Percentiles rank a stretch among this genome's conserved stretches.
Evolutionary conservation across 1,140 invertebrate genomes (phyloP).

Genomic region (Pararge aegeria): DNA sequence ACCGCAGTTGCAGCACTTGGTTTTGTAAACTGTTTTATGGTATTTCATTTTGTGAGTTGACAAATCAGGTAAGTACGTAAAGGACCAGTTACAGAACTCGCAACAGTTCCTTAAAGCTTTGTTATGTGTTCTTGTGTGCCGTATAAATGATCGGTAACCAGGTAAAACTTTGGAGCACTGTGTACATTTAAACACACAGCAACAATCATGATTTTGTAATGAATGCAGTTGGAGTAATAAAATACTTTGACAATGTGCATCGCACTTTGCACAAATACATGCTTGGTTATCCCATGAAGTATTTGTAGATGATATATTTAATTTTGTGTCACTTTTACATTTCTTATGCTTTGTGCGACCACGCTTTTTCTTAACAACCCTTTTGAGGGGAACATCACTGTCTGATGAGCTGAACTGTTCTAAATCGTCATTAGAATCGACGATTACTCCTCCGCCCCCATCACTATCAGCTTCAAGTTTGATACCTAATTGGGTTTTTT

Average conservation of each 20-base stretch:
- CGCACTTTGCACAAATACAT: conserved; percentile 62
- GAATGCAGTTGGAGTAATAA: conserved; percentile 58
- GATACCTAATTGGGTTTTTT: conserved; percentile 26
- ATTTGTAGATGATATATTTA: conserved; percentile 25
- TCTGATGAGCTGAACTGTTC: conserved; percentile 45
- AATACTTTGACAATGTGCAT: conserved; percentile 63
- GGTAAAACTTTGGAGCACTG: conserved; percentile 54
- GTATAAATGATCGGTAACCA: conserved; percentile 53
- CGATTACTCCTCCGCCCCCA: conserved; percentile 32
- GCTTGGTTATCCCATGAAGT: conserved; percentile 62
- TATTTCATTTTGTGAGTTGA: conserved; percentile 50
- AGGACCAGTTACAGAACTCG: conserved; percentile 62
- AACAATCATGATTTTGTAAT: conserved; percentile 58
- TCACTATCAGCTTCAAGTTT: conserved; percentile 46
- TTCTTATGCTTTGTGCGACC: conserved; percentile 42
- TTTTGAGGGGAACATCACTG: conserved; percentile 50
- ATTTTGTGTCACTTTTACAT: conserved; percentile 11
- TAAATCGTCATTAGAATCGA: conserved; percentile 26
- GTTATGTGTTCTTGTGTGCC: conserved; percentile 56
- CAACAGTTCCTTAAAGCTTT: conserved; percentile 55
- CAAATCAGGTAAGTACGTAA: conserved; percentile 38
- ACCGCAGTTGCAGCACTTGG: conserved; percentile 59
- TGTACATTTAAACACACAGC: conserved; percentile 61
- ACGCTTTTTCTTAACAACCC: conserved; percentile 48
- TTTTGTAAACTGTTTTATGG: conserved; percentile 42